These are phyloP conservation scores for Cephus rjabovi DNA, from an alignment of 2,888 invertebrate species.

Conservation along the genomic window DNA sequence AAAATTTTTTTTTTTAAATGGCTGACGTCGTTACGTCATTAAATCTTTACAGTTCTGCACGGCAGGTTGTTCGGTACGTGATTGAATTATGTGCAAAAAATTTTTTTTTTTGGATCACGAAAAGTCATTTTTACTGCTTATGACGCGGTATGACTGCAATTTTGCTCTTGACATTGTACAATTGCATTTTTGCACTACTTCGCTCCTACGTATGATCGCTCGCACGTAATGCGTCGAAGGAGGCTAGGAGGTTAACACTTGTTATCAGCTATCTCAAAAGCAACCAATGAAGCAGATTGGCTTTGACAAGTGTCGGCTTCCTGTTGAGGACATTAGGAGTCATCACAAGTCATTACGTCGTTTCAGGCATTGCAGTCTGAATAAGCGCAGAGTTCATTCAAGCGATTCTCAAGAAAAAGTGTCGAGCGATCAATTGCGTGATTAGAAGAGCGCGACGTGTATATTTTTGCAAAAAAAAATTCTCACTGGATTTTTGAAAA, in stretches of 20 bases:
- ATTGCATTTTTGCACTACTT: not conserved
- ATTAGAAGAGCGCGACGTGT: not conserved
- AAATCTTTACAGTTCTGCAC: not conserved
- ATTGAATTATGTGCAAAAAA: not conserved
- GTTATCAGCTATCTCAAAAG: constrained; percentile 15
- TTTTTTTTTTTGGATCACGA: not conserved
- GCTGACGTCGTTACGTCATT: no score
- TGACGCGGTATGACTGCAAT: not conserved
- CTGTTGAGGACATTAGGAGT: constrained; percentile 46
- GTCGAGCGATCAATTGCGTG: not conserved
- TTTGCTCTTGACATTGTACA: not conserved
- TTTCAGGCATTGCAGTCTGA: not conserved
- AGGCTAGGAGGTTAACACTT: constrained; percentile 10
- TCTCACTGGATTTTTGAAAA: not conserved
- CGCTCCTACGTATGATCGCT: not conserved
- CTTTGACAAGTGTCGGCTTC: constrained; percentile 55
- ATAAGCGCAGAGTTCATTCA: not conserved
- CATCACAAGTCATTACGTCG: constrained; percentile 35
- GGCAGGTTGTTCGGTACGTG: not conserved
- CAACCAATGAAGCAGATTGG: constrained; percentile 21
- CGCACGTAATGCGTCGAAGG: constrained; percentile 6
- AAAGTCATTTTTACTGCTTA: not conserved
- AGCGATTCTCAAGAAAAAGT: not conserved
- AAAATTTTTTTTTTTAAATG: not conserved
- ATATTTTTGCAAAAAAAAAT: not conserved